Percentiles rank a stretch among this genome's conserved stretches.
Evolutionary conservation across 2,888 invertebrate genomes (phyloP).

Genomic region (Epirrhoe alternata): DNA sequence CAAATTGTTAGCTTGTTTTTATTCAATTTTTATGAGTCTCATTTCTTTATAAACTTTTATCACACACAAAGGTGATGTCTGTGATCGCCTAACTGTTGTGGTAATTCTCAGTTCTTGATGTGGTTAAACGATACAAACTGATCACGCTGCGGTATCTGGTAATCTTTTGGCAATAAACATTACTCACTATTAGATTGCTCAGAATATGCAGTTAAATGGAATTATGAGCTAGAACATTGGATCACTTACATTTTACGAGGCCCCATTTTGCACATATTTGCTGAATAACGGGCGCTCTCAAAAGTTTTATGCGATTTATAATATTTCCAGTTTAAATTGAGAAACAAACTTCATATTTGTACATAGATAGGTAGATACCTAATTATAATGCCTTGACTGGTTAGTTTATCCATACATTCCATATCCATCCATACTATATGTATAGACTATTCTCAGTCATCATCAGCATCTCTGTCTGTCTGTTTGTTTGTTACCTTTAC

Average conservation of each 20-base stretch:
- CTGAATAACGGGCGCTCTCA: conserved; percentile 58
- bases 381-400: conserved; percentile 5
- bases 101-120: conserved; percentile 34
- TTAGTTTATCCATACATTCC: no score
- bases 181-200: conserved; percentile 43
- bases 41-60: background rate
- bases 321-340: conserved; percentile 15
- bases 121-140: conserved; percentile 36
- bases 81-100: conserved; percentile 35
- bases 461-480: no score
- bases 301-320: conserved; percentile 47
- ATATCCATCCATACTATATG: no score
- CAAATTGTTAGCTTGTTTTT: conserved; percentile 25
- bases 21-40: background rate
- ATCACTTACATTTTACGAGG: conserved; percentile 54
- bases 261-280: conserved; percentile 52
- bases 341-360: background rate
- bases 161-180: conserved; percentile 39
- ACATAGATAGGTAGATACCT: background rate
- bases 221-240: conserved; percentile 46
- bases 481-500: no score
- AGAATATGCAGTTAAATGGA: conserved; percentile 42
- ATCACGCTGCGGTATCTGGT: conserved; percentile 30
- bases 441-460: no score
- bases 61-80: conserved; percentile 22